These are phyloP conservation scores for Jordanella pulchra DNA, from an alignment of 2,797 vertebrate genomes.

Conservation along the genomic window DNA sequence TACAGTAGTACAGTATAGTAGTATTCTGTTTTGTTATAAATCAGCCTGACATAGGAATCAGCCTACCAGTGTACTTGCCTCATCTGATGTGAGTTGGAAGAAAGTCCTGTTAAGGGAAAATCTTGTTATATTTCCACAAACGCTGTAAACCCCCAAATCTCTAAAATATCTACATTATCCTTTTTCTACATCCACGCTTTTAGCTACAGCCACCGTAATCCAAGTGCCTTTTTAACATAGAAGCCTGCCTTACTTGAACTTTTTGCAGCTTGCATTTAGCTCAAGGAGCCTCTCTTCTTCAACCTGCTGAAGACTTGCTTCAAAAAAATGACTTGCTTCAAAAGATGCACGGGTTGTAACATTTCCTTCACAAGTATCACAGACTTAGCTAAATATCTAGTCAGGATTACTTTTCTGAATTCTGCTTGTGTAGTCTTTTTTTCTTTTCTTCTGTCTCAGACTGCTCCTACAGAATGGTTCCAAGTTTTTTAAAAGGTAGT, in stretches of 20 bases:
- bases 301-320: background rate
- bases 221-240: background rate
- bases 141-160: slow-evolving; percentile 19
- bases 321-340: background rate
- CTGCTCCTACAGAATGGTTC: background rate
- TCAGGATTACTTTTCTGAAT: background rate
- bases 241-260: background rate
- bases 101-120: slow-evolving; percentile 47
- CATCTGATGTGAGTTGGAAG: slow-evolving; percentile 1
- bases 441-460: background rate
- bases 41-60: too few species aligned
- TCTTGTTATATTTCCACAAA: slow-evolving; percentile 57
- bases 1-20: too few species aligned
- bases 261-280: background rate
- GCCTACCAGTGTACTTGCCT: too few species aligned
- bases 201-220: background rate
- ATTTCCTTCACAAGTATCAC: background rate
- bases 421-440: background rate
- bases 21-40: too few species aligned
- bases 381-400: background rate
- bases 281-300: background rate
- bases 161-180: background rate
- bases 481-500: background rate
- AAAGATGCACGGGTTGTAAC: background rate
- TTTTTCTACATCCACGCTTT: background rate